phyloP scores from a whole-genome alignment of 2,113 vertebrate species.

The Anguilla rostrata region DNA sequence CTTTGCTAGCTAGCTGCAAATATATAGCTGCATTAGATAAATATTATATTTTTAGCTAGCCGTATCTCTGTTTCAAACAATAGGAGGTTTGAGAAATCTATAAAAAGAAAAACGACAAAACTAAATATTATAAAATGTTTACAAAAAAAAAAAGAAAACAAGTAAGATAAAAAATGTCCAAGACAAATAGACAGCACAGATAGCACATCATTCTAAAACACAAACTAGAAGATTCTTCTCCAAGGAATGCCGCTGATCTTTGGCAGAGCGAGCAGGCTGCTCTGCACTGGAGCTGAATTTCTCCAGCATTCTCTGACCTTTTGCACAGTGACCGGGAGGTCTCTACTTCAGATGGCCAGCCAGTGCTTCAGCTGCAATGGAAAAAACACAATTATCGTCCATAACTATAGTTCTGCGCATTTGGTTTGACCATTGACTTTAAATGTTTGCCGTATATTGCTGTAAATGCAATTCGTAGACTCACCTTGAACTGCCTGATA shows the following conservation, averaged over 20 bases:
- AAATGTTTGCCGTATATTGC: background rate
- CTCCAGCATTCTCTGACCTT: constrained; percentile 32
- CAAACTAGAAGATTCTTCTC: constrained; percentile 39
- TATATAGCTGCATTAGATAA: background rate
- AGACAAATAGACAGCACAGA: constrained; percentile 32
- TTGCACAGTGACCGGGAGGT: constrained; percentile 37
- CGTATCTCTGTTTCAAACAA: constrained; percentile 25
- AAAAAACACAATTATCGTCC: background rate
- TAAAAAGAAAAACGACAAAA: constrained; percentile 29
- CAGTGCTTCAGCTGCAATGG: constrained; percentile 70
- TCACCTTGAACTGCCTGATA: constrained; percentile 89
- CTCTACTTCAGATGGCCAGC: constrained; percentile 67
- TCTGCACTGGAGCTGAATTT: constrained; percentile 29
- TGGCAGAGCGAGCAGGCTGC: constrained; percentile 4
- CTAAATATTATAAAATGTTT: constrained; percentile 17
- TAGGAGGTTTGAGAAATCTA: constrained; percentile 33
- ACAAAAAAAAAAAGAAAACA: constrained; percentile 18
- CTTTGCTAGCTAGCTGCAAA: background rate
- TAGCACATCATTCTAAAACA: constrained; percentile 31
- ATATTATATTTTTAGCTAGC: background rate
- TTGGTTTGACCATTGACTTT: no score
- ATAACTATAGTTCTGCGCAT: no score
- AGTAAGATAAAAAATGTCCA: constrained; percentile 24
- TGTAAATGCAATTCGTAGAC: constrained; percentile 19
- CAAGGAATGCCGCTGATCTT: constrained; percentile 21